Evolutionary conservation across 2,888 invertebrate species (phyloP).

Genomic region (Rhabditophanes sp.): DNA sequence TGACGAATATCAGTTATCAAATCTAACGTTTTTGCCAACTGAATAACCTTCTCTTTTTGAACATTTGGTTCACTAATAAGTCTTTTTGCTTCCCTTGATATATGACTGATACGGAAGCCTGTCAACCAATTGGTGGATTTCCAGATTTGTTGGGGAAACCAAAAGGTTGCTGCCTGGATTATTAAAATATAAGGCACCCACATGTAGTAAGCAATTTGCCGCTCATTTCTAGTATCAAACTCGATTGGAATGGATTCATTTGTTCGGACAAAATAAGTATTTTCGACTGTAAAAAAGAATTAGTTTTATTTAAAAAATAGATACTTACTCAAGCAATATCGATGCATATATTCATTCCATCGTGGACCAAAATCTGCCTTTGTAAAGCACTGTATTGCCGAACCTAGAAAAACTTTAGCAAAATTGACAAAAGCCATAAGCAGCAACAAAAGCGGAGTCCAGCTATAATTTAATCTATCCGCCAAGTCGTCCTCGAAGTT

Average conservation of each 20-base stretch:
- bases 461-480: constrained; percentile 20
- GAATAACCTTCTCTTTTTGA: no score
- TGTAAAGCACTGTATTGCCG: constrained; percentile 35
- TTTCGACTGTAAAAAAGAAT: not conserved
- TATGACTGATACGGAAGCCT: no score
- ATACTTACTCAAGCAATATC: constrained; percentile 48
- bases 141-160: constrained; percentile 20
- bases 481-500: constrained; percentile 22
- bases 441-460: constrained; percentile 18
- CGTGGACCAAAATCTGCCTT: constrained; percentile 41
- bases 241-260: constrained; percentile 17
- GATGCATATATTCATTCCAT: constrained; percentile 49
- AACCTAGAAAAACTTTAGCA: constrained; percentile 24
- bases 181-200: constrained; percentile 27
- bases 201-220: constrained; percentile 19
- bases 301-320: no score
- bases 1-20: no score
- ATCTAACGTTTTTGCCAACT: no score
- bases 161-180: constrained; percentile 15
- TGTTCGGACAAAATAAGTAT: constrained; percentile 7
- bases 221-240: constrained; percentile 10
- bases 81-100: not conserved
- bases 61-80: no score
- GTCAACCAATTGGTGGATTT: constrained; percentile 15
- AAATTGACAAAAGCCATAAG: constrained; percentile 20